phyloP scores from a whole-genome alignment of 2,888 invertebrate species.

The Leptopterna dolabrata region DNA sequence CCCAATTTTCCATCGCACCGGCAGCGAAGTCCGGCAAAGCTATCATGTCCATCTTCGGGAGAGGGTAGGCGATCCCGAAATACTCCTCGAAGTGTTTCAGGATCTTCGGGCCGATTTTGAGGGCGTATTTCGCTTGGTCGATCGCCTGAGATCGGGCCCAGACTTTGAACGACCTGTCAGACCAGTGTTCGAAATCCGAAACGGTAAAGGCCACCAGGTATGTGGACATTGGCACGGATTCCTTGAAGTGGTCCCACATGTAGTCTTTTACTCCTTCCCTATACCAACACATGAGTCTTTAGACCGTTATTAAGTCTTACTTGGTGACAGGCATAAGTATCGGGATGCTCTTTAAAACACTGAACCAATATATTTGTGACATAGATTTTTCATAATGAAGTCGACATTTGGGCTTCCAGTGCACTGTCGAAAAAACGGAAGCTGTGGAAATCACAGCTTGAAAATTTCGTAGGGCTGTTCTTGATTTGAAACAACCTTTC shows the following conservation, averaged over 20 bases:
- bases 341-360: too few species aligned
- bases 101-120: conserved; percentile 80
- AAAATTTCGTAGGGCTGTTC: too few species aligned
- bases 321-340: too few species aligned
- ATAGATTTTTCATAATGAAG: too few species aligned
- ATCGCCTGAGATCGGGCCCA: conserved; percentile 82
- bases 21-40: conserved; percentile 91
- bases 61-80: conserved; percentile 79
- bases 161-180: conserved; percentile 73
- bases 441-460: too few species aligned
- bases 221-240: conserved; percentile 90
- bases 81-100: conserved; percentile 70
- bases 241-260: conserved; percentile 79
- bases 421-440: too few species aligned
- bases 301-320: too few species aligned
- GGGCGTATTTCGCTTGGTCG: conserved; percentile 80
- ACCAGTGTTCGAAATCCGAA: conserved; percentile 75
- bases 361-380: too few species aligned
- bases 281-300: conserved; percentile 42
- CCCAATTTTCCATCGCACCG: conserved; percentile 90
- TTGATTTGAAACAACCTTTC: too few species aligned
- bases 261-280: conserved; percentile 68
- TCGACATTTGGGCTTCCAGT: too few species aligned
- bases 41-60: conserved; percentile 90
- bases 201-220: conserved; percentile 88